These are phyloP conservation scores for Chionoecetes opilio DNA, from an alignment of 1,140 invertebrate genomes.

Conservation along the genomic window DNA sequence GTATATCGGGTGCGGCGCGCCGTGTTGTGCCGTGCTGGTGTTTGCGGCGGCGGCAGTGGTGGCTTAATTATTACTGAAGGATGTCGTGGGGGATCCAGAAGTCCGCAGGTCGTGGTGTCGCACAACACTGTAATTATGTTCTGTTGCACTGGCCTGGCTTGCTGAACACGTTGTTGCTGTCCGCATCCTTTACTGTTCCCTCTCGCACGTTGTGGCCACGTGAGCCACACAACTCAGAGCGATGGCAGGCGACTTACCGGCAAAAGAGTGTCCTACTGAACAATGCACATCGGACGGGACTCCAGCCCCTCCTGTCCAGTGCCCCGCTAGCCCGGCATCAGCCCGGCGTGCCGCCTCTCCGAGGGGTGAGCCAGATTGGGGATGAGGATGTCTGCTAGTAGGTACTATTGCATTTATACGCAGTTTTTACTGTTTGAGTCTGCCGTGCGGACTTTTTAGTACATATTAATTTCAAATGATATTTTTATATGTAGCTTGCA, in stretches of 20 bases:
- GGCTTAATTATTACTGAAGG: too few relatives aligned
- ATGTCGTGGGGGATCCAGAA: not conserved
- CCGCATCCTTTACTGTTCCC: not conserved
- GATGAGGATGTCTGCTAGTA: not conserved
- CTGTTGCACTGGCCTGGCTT: not conserved
- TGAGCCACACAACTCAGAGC: conserved; percentile 38
- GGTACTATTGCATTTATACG: conserved; percentile 41
- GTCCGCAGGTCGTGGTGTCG: not conserved
- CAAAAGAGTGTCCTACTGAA: not conserved
- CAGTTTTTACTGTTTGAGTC: conserved; percentile 60
- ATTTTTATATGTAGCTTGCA: conserved; percentile 75
- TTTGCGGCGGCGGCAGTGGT: not conserved
- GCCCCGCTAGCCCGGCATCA: not conserved
- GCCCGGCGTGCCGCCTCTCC: not conserved
- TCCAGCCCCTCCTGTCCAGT: not conserved
- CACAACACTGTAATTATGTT: too few relatives aligned
- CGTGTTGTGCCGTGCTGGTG: not conserved
- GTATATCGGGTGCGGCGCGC: not conserved
- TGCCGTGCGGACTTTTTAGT: conserved; percentile 69
- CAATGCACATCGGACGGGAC: not conserved
- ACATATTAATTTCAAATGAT: conserved; percentile 69
- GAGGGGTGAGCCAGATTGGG: not conserved
- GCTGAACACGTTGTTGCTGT: not conserved
- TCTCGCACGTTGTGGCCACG: not conserved
- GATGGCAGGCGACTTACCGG: not conserved